Base-by-base conservation (phyloP, 2,113 vertebrate species). In the Aegotheles bennettii region DNA sequence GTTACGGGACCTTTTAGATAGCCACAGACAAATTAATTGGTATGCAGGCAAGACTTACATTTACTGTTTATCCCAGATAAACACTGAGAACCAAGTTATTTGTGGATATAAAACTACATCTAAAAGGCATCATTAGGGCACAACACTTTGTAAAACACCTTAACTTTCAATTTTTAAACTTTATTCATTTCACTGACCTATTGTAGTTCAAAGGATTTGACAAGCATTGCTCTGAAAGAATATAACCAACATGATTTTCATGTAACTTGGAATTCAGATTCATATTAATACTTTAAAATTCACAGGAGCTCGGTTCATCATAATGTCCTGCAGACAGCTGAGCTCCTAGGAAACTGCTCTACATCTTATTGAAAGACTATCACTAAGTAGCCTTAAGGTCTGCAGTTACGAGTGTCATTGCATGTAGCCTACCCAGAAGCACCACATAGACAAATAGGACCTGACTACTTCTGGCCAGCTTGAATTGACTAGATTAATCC, bases 401-500 rank as follows among this genome's bases (percentile, higher is more conserved):
- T 93, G 51, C 71, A 84, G 87, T 86, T 67, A 56, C 0, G 0
- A 90, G 50, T 70, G 88, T 86, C 86, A 69, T 33, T 81, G 94
- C 3, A 0, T 8, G 15, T 78, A 95, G 94, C 76, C 50, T 86
- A 54, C 83, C 79, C 86, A 90, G 80, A 81, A 97, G 95, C 88
- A 78, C 60, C 50, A 92, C 0, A 0, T 29, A 96, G 92, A 95
- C 80, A 96, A 96, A 96, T 90, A 90, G 60, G 89, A 97, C 86
- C 56, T 77, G 95, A 95, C 94, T 93, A 70, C 56, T 94, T 67
- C 76, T 93, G 95, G 79, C 76, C 86, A 86, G 90, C 64, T 71
- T 90, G 89, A 95, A 93, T 59, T 67, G 64, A 70, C 79, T 86
- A 78, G 86, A 94, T 89, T 92, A 96, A 97, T 94, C 95, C 92